Evolutionary conservation across 2,113 vertebrate genomes (phyloP), one percentile per base, ranked within the genome.

Genomic region (Pollachius pollachius): DNA sequence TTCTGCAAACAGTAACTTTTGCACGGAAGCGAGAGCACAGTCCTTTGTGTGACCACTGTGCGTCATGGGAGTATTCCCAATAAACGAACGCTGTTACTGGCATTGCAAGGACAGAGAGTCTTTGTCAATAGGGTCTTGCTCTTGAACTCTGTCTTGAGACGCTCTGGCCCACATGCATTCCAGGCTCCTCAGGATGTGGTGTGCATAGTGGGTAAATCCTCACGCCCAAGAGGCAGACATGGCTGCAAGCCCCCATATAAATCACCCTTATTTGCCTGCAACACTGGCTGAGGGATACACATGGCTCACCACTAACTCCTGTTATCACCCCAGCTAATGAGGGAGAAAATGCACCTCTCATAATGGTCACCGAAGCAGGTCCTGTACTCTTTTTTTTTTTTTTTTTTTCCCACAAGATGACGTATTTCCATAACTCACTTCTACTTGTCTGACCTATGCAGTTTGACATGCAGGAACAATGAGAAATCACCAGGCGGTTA

Each of bases 161-260:
- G 75, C 69, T 71, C 73, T 84, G 84, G 78, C 70, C 82, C 70
- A 65, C 79, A 81, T 64, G 76, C 86, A 88, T 91, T 90, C 87
- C 88, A 74, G 69, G 74, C 76, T 84, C 90, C 87, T 83, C 85
- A 91, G 90, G 88, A 90, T 90, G 88, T 90, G 90, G 87, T 87
- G 83, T 69, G 72, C 57, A 63, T 78, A 76, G 80, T 63, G 70
- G 78, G 81, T 76, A 27, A 69, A 79, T 77, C 75, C 77, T 69
- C 81, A 56, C 75, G 81, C 74, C 72, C 70, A 9, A 41, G 76
- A 85, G 79, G 72, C 62, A 27, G 68, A 65, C 41, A 67, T 62
- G 78, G 83, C 75, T 74, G 70, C 82, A 65, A 48, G 9, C 41
- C 41, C 41, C 41, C 78, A 89, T 83, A 84, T 87, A 87, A 87